Evolutionary conservation across 2,797 vertebrate genomes (phyloP).

Genomic region (Fistularia commersonii): DNA sequence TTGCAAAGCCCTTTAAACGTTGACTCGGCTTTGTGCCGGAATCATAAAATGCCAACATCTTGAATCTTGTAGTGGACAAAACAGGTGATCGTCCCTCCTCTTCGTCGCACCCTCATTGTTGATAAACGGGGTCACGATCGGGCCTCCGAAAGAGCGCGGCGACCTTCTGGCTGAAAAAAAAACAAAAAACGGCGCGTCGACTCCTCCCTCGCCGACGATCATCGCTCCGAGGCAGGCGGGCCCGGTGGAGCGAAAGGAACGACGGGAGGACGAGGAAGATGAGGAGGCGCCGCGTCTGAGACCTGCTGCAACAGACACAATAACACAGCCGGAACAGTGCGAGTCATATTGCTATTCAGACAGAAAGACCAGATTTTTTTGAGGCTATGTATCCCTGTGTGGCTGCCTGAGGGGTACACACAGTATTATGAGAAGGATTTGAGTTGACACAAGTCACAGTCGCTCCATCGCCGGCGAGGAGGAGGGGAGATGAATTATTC

Average conservation of each 20-base stretch:
- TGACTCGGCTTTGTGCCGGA: background rate
- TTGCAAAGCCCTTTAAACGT: slow-evolving; percentile 5
- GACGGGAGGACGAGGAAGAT: slow-evolving; percentile 32
- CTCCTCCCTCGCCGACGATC: slow-evolving; percentile 34
- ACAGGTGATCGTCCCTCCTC: slow-evolving; percentile 9
- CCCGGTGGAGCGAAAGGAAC: slow-evolving; percentile 32
- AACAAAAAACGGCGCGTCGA: slow-evolving; percentile 35
- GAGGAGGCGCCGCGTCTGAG: slow-evolving; percentile 42
- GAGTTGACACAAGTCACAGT: slow-evolving; percentile 73
- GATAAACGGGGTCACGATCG: slow-evolving; percentile 33
- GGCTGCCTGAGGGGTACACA: slow-evolving; percentile 66
- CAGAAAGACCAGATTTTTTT: slow-evolving; percentile 37
- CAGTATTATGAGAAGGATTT: slow-evolving; percentile 67
- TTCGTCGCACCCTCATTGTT: slow-evolving; percentile 27
- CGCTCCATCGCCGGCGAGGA: slow-evolving; percentile 53
- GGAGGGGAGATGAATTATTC: slow-evolving; percentile 67
- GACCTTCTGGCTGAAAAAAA: slow-evolving; percentile 46
- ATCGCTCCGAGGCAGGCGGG: slow-evolving; percentile 49
- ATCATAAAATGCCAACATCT: background rate
- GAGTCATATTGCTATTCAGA: slow-evolving; percentile 56
- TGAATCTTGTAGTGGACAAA: slow-evolving; percentile 11
- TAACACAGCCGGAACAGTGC: slow-evolving; percentile 34
- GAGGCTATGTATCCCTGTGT: slow-evolving; percentile 36
- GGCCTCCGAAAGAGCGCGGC: slow-evolving; percentile 31
- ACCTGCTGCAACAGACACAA: slow-evolving; percentile 56